These are phyloP conservation scores for Microdon myrmicae DNA, from an alignment of 2,888 invertebrate species.

Conservation along the genomic window DNA sequence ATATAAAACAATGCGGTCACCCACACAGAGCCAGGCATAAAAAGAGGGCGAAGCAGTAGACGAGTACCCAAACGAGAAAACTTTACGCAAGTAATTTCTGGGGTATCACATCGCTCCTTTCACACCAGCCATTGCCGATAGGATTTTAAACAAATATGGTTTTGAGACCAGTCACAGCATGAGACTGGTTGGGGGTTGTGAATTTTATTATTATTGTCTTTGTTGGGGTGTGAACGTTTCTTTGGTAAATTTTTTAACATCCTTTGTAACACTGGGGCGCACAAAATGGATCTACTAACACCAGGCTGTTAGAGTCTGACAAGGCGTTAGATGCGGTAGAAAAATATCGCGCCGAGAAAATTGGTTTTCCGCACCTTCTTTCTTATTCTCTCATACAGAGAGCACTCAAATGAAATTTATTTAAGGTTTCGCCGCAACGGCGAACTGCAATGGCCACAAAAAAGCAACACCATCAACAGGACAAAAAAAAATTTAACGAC, in stretches of 20 bases:
- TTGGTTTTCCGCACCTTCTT: slow-evolving; percentile 39
- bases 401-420: slow-evolving; percentile 43
- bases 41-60: slow-evolving; percentile 6
- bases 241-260: slow-evolving; percentile 27
- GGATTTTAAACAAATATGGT: background rate
- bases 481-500: background rate
- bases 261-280: background rate
- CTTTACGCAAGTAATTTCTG: slow-evolving; percentile 36
- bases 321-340: slow-evolving; percentile 22
- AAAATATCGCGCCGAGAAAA: slow-evolving; percentile 41
- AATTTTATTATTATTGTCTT: slow-evolving; percentile 48
- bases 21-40: background rate
- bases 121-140: background rate
- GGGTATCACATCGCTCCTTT: slow-evolving; percentile 3
- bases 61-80: slow-evolving; percentile 24
- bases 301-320: slow-evolving; percentile 27
- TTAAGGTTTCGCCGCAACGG: slow-evolving; percentile 38
- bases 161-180: background rate
- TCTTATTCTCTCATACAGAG: slow-evolving; percentile 9
- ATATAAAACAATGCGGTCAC: slow-evolving; percentile 24
- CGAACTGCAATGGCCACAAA: slow-evolving; percentile 5
- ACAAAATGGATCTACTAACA: slow-evolving; percentile 1
- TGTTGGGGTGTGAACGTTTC: slow-evolving; percentile 19
- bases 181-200: slow-evolving; percentile 35
- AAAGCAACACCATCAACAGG: background rate